A percentile compares a stretch with the other conserved stretches of the same genome.
phyloP scores from a whole-genome alignment of 2,113 vertebrate genomes.

The Sialia sialis region DNA sequence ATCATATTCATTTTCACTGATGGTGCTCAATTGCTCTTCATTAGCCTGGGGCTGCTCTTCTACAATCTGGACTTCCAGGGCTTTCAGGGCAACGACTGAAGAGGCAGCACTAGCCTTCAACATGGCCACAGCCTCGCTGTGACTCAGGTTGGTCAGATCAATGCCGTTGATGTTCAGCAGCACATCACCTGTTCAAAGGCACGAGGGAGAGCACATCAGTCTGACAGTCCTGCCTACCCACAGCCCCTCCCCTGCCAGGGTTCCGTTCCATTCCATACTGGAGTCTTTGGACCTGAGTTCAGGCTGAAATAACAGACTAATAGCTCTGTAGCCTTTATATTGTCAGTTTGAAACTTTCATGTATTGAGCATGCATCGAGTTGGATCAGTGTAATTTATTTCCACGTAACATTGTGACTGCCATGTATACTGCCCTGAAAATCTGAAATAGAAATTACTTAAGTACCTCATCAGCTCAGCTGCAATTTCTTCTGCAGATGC shows the following conservation, averaged over 20 bases:
- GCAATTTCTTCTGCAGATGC: background rate
- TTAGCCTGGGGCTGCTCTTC: slow-evolving; percentile 78
- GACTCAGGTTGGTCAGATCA: slow-evolving; percentile 91
- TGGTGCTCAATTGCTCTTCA: slow-evolving; percentile 78
- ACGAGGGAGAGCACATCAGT: background rate
- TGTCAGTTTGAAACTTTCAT: background rate
- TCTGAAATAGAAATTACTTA: background rate
- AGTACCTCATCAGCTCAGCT: background rate
- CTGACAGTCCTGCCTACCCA: background rate
- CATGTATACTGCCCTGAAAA: background rate
- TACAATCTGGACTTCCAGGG: slow-evolving; percentile 88
- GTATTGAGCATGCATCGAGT: background rate
- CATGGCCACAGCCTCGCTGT: slow-evolving; percentile 93
- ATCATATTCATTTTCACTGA: slow-evolving; percentile 90
- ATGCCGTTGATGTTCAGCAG: slow-evolving; percentile 94
- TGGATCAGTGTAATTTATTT: background rate
- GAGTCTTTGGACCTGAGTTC: background rate
- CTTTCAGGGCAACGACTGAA: slow-evolving; percentile 84
- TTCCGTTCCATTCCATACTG: background rate
- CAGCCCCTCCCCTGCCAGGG: background rate
- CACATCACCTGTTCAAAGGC: slow-evolving; percentile 82
- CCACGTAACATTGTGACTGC: background rate
- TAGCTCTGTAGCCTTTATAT: background rate
- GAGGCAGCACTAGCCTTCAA: slow-evolving; percentile 93
- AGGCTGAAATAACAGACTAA: background rate